Evolutionary conservation across 2,797 vertebrate genomes (phyloP).

Genomic region (Acrossocheilus wenchowensis): DNA sequence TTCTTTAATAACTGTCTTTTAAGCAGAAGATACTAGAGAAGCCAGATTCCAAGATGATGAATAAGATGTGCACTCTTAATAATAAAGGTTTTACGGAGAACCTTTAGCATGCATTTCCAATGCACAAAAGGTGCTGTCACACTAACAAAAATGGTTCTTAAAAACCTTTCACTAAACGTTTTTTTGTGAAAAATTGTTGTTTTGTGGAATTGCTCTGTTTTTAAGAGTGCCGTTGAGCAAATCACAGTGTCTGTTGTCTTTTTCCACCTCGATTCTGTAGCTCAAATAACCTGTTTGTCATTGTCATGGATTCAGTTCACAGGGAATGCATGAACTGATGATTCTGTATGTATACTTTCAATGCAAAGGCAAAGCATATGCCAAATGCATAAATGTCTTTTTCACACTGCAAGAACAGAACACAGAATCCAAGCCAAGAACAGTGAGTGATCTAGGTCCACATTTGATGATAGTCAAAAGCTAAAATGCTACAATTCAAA

Average conservation of each 20-base stretch:
- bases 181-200: too few species aligned
- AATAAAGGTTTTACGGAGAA: neutral
- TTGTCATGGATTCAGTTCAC: neutral
- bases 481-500: neutral
- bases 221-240: neutral
- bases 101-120: neutral
- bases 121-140: neutral
- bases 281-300: neutral
- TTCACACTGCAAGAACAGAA: neutral
- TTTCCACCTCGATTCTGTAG: neutral
- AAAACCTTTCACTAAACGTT: neutral
- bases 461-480: neutral
- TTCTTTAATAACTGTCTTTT: too few species aligned
- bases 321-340: neutral
- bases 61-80: neutral
- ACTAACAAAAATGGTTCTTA: neutral
- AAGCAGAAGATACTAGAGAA: neutral
- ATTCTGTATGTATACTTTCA: neutral
- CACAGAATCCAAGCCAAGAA: neutral
- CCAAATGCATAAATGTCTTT: neutral
- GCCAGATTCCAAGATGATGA: neutral
- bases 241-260: neutral
- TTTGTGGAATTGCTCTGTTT: neutral
- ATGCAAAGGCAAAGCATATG: neutral
- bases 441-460: neutral